phyloP scores from a whole-genome alignment of 2,113 vertebrate genomes.

The Leptobrachium ailaonicum region DNA sequence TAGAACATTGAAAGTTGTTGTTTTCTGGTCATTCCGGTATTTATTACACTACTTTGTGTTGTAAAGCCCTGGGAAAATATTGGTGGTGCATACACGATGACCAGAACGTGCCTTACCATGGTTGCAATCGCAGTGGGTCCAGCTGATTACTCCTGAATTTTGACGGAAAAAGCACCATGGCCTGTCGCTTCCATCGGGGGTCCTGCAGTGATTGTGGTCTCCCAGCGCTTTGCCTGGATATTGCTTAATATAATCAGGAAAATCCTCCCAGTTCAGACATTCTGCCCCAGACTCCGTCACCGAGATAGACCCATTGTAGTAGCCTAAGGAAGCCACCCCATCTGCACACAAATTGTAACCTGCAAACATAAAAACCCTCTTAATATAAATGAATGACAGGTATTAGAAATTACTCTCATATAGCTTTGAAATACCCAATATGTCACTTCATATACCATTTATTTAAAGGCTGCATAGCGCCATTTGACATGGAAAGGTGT shows the following conservation, averaged over 20 bases:
- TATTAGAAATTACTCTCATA: no score
- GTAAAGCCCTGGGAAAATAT: no score
- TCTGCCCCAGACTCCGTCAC: slow-evolving; percentile 78
- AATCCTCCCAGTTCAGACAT: slow-evolving; percentile 86
- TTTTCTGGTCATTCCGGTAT: no score
- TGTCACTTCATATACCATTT: no score
- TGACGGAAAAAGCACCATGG: slow-evolving; percentile 92
- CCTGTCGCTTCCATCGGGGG: slow-evolving; percentile 77
- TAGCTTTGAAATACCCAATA: no score
- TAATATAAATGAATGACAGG: no score
- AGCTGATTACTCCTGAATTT: slow-evolving; percentile 78
- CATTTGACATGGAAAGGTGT: no score
- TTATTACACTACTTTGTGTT: no score
- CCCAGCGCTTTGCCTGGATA: slow-evolving; percentile 85
- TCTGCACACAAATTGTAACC: slow-evolving; percentile 75
- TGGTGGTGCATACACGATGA: no score
- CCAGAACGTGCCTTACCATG: slow-evolving; percentile 66
- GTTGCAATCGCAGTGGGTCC: slow-evolving; percentile 88
- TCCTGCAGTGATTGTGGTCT: slow-evolving; percentile 86
- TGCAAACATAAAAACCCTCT: slow-evolving; percentile 53
- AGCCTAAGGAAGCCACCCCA: slow-evolving; percentile 74
- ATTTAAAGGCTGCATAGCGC: no score
- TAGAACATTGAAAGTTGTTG: no score
- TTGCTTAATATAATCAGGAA: slow-evolving; percentile 87
- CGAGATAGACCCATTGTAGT: slow-evolving; percentile 82